Evolutionary conservation across 2,888 invertebrate species (phyloP), one percentile per base, ranked within the genome.

Genomic region (Nowickia ferox): DNA sequence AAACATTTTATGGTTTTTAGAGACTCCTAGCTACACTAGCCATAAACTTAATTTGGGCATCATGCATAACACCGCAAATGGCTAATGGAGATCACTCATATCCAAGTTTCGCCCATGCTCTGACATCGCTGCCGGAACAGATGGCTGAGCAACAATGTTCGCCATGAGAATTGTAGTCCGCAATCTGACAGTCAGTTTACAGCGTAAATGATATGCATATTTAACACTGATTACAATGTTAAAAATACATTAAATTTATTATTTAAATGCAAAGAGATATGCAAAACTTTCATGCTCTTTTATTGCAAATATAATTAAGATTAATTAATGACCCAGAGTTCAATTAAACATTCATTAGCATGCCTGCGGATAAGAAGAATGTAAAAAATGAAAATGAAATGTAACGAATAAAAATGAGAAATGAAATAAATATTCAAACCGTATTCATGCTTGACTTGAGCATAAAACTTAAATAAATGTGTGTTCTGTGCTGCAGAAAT

Each of bases 291-390:
- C 5, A 46, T 46, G 13, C 3, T 17, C 17, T 61, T 61, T 61
- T 6, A n/a, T 61, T 9, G 8, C 10, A 17, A 61, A 61, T 61
- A 38, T 17, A 61, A 61, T 61, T 61, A 61, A 61, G n/a, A 42
- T 61, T 61, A 17, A 61, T 61, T 61, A 40, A 61, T 42, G 17
- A 40, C 17, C n/a, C 61, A 17, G 17, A 42, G 38, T n/a, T 59
- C 11, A 61, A 61, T 61, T 17, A 42, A 42, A 42, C 2, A 59
- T 2, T 6, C 59, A 59, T 59, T 61, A 59, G 9, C 15, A 11
- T n/a, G 42, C 42, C 42, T 61, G 17, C 17, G 13, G 40, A 42
- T 42, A 61, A 11, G 30, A 38, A 40, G 10, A n/a, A 11, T 11
- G 40, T 30, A 5, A 61, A 61, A n/a, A 40, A 42, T 42, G 2